Evolutionary conservation across 2,888 invertebrate genomes (phyloP), one percentile per base, ranked within the genome.

Genomic region (Epinotia nisella): DNA sequence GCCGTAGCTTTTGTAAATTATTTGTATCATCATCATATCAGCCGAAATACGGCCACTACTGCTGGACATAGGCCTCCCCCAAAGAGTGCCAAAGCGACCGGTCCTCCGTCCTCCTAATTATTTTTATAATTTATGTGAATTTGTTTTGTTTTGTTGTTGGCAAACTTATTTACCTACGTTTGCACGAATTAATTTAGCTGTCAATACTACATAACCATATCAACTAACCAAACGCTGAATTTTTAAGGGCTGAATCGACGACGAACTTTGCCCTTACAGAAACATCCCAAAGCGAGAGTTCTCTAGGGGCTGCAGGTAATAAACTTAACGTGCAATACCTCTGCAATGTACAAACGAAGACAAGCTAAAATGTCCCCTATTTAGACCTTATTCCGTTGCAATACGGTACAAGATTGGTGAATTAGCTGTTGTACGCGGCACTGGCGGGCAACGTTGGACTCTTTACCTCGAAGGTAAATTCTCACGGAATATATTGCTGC

Each of bases 401-500:
- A 49, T n/a, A 49, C 15, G 49, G 49, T n/a, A 15, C 49, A n/a
- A 5, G n/a, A n/a, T 10, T 62, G 49, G 15, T 29, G 29, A 24
- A 4, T 62, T 24, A n/a, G 4, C 11, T 62, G 45, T 24, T 62
- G 45, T 24, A 24, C 4, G 3, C 9, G 9, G 29, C 29, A 58
- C 41, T 61, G 29, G 65, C 49, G 49, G 3, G 21, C 39, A 21
- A 64, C 51, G 53, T 35, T 45, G 35, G 70, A 70, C 62, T 70
- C 62, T 39, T 45, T 56, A 45, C 55, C 70, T 70, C 62, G 3
- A 41, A 70, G 70, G 70, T 62, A 70, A 70, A 70, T 55, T 61
- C 55, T 61, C 70, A 64, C 53, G 45, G 62, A 70, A 70, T 70
- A 62, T 70, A 70, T 70, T 62, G 56, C 70, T 29, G 70, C 49